These are phyloP conservation scores for Polietes domitor DNA, from an alignment of 2,888 invertebrate species.

Conservation along the genomic window DNA sequence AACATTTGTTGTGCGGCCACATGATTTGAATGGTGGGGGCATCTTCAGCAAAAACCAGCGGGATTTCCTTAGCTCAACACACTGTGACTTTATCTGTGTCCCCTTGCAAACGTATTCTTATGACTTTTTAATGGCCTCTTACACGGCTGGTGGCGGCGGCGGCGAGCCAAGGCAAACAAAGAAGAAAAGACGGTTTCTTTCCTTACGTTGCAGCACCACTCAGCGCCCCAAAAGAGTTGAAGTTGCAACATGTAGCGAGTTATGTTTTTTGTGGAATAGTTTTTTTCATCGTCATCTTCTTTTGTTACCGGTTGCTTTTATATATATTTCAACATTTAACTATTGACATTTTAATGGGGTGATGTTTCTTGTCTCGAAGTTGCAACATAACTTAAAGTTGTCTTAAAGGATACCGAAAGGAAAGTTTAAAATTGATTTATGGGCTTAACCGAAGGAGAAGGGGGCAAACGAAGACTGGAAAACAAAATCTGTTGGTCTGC, in stretches of 20 bases:
- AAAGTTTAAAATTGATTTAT: constrained; percentile 26
- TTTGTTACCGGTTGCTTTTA: not conserved
- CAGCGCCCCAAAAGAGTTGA: constrained; percentile 17
- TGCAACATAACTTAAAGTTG: constrained; percentile 7
- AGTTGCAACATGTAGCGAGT: constrained; percentile 48
- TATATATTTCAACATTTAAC: constrained; percentile 54
- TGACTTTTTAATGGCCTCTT: constrained; percentile 65
- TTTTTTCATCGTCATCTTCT: not conserved
- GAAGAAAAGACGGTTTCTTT: constrained; percentile 27
- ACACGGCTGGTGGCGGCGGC: constrained; percentile 61
- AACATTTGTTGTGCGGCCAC: not conserved
- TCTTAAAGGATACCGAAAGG: constrained; percentile 13
- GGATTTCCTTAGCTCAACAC: constrained; percentile 1
- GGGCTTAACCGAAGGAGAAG: not conserved
- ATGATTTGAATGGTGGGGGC: constrained; percentile 10
- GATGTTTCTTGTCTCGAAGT: constrained; percentile 59
- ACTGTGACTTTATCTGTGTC: constrained; percentile 23
- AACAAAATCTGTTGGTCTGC: too few relatives aligned
- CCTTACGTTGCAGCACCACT: not conserved
- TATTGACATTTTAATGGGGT: constrained; percentile 68
- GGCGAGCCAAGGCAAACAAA: not conserved
- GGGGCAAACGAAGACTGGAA: too few relatives aligned
- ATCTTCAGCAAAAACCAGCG: constrained; percentile 20
- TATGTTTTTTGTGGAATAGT: constrained; percentile 50
- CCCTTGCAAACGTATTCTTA: constrained; percentile 49